phyloP scores from a whole-genome alignment of 1,140 invertebrate species.

The Tetragonula clypearis region DNA sequence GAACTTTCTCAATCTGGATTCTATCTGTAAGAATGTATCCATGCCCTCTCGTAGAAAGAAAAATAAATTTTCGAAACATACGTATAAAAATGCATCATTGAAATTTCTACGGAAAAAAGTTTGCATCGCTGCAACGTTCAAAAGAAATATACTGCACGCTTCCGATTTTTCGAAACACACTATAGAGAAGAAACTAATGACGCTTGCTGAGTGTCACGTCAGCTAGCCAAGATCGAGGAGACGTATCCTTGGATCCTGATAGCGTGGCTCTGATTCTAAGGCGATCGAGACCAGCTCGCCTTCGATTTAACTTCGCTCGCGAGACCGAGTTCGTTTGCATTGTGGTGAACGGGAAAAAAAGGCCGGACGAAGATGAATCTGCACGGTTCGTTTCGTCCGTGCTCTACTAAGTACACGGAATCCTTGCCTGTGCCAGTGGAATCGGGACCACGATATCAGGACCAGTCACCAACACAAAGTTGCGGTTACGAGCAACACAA shows the following conservation, averaged over 20 bases:
- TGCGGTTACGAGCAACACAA: not conserved
- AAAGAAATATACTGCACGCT: too few species aligned
- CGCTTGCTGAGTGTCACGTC: not conserved
- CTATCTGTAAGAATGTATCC: too few species aligned
- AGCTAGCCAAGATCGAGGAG: not conserved
- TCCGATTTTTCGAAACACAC: too few species aligned
- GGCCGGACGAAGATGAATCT: conserved; percentile 33
- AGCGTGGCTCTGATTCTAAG: not conserved
- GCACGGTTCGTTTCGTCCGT: conserved; percentile 41
- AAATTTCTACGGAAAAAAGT: too few species aligned
- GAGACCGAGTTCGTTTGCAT: not conserved
- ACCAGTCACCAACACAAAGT: not conserved
- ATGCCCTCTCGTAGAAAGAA: too few species aligned
- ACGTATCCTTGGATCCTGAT: conserved; percentile 27
- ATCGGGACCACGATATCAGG: conserved; percentile 3
- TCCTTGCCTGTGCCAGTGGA: not conserved
- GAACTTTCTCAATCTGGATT: too few species aligned
- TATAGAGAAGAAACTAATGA: too few species aligned
- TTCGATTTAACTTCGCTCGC: conserved; percentile 16
- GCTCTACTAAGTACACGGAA: conserved; percentile 58
- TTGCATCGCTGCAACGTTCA: too few species aligned
- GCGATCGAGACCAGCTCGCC: conserved; percentile 15
- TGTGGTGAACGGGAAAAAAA: conserved; percentile 49
- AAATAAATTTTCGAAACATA: too few species aligned
- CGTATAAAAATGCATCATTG: too few species aligned